These are phyloP conservation scores for Phortica variegata DNA, from an alignment of 1,140 invertebrate species.

Conservation along the genomic window DNA sequence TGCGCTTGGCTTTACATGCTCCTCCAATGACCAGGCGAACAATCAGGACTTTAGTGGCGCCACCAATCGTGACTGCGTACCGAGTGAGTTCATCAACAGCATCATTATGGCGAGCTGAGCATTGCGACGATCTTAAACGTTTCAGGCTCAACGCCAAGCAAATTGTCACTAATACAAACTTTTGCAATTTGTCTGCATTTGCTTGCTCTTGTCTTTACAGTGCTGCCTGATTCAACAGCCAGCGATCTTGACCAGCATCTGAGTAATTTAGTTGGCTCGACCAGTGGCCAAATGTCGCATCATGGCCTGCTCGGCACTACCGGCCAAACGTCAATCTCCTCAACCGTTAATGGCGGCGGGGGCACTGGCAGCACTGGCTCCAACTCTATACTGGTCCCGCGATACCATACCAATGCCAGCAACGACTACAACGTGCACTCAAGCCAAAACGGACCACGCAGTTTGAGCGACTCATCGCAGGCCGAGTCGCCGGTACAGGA, in stretches of 20 bases:
- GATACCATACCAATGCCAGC: conserved; percentile 60
- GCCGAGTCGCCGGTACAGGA: conserved; percentile 80
- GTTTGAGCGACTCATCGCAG: conserved; percentile 76
- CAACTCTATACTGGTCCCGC: conserved; percentile 59
- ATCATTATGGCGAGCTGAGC: not conserved
- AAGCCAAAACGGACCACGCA: conserved; percentile 63
- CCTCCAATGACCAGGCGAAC: conserved; percentile 69
- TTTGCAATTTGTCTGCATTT: no score
- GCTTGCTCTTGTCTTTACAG: conserved; percentile 53
- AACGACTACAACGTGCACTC: conserved; percentile 55
- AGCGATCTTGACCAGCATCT: conserved; percentile 77
- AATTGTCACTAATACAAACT: no score
- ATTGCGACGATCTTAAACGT: not conserved
- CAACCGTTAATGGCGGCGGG: conserved; percentile 54
- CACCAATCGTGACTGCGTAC: conserved; percentile 56
- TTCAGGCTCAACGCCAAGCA: not conserved
- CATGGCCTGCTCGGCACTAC: conserved; percentile 48
- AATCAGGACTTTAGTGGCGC: conserved; percentile 67
- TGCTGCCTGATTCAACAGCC: conserved; percentile 72
- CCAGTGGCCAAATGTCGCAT: conserved; percentile 59
- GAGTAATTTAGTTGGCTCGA: conserved; percentile 67
- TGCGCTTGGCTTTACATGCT: conserved; percentile 65
- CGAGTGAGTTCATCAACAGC: conserved; percentile 40
- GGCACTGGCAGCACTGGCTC: conserved; percentile 22
- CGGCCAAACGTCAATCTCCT: conserved; percentile 54